phyloP scores from a whole-genome alignment of 2,888 invertebrate genomes.

The Camponotus fellah region DNA sequence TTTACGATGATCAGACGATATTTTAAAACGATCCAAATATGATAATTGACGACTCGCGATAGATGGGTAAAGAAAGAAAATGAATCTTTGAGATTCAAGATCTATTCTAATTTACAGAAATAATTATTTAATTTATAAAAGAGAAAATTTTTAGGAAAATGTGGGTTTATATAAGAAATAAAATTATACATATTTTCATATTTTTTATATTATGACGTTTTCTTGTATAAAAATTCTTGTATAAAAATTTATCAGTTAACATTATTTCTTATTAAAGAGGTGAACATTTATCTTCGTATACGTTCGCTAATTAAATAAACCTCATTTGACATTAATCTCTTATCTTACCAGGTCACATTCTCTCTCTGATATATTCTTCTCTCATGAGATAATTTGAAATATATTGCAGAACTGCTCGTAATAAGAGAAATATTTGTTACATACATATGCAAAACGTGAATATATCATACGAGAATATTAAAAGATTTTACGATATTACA shows the following conservation, averaged over 20 bases:
- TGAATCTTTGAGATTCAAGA: background rate
- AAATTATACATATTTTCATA: background rate
- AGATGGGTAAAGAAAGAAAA: conserved; percentile 35
- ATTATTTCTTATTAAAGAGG: background rate
- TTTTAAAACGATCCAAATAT: conserved; percentile 5
- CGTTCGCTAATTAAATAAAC: background rate
- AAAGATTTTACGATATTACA: background rate
- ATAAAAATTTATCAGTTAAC: background rate
- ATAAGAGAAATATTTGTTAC: background rate
- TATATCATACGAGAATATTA: background rate
- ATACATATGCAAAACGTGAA: background rate
- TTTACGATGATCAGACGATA: conserved; percentile 46
- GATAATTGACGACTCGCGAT: conserved; percentile 44
- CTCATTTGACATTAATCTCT: background rate
- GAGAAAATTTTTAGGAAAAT: conserved; percentile 4
- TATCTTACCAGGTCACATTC: background rate
- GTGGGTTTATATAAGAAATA: background rate
- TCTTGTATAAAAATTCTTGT: background rate
- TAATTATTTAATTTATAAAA: background rate
- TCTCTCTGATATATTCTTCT: background rate
- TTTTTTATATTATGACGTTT: background rate
- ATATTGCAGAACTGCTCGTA: background rate
- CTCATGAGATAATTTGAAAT: background rate
- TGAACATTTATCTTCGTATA: background rate
- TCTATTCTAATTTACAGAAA: background rate